Evolutionary conservation across 2,888 invertebrate genomes (phyloP).

Genomic region (Lochmaea crataegi): DNA sequence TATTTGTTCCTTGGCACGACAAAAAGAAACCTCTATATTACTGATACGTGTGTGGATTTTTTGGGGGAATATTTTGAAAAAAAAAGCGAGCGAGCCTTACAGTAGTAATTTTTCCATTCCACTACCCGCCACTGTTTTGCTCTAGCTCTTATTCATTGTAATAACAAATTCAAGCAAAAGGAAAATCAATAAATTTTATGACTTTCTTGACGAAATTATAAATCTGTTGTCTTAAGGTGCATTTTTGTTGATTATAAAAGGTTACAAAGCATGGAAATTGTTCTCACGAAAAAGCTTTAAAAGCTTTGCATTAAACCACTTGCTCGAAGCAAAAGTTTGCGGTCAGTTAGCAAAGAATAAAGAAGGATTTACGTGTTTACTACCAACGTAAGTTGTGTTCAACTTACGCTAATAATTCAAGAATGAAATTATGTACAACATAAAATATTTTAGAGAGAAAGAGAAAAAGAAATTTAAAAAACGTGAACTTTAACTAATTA

Average conservation of each 20-base stretch:
- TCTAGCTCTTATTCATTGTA: neutral
- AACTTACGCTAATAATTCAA: neutral
- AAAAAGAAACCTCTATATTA: too few species aligned
- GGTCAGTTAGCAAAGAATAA: constrained; percentile 28
- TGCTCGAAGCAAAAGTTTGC: constrained; percentile 26
- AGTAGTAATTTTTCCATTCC: too few species aligned
- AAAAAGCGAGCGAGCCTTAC: too few species aligned
- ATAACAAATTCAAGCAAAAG: neutral
- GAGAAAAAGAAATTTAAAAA: neutral
- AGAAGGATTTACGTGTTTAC: constrained; percentile 19
- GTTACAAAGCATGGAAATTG: constrained; percentile 36
- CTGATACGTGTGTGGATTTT: too few species aligned
- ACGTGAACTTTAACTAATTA: neutral
- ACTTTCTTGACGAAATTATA: constrained; percentile 26
- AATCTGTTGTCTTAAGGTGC: constrained; percentile 32
- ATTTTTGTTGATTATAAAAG: constrained; percentile 34
- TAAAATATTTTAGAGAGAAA: neutral
- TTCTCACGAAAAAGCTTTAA: constrained; percentile 33
- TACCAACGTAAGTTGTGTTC: neutral
- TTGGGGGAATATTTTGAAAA: too few species aligned
- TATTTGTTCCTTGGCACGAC: too few species aligned
- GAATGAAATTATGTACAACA: neutral
- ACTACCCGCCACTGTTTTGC: neutral
- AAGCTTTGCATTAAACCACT: constrained; percentile 32
- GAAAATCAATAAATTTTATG: constrained; percentile 7